Conservation (phyloP, 2,888 invertebrate species). For the Diarsia brunnea region DNA sequence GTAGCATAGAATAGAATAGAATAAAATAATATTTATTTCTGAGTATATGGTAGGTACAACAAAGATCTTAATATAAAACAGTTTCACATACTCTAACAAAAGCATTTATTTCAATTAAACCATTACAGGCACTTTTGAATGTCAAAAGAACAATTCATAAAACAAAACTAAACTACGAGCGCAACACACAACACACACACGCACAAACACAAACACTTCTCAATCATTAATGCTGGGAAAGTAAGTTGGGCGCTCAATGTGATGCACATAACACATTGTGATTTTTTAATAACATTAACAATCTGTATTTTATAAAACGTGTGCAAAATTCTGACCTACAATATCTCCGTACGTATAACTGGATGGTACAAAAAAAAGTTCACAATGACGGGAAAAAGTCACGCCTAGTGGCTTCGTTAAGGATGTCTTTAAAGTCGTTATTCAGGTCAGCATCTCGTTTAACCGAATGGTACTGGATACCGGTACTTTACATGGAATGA, state of each 20-base stretch:
- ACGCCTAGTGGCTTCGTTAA: background rate
- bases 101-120: too few species aligned
- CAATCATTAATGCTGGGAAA: background rate
- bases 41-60: too few species aligned
- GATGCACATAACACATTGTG: background rate
- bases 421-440: background rate
- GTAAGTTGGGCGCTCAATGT: background rate
- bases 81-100: too few species aligned
- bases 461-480: background rate
- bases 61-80: too few species aligned
- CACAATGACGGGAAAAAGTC: background rate
- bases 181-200: too few species aligned
- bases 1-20: too few species aligned
- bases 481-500: background rate
- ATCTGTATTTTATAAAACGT: background rate
- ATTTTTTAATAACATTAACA: too few species aligned
- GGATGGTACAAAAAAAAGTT: background rate
- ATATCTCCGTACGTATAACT: background rate
- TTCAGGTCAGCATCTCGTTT: background rate
- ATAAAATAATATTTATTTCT: too few species aligned
- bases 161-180: too few species aligned
- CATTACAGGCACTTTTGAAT: too few species aligned
- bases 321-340: background rate
- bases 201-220: too few species aligned
- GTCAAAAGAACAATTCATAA: too few species aligned